Conservation (phyloP, 2,797 vertebrate genomes). For the Nothura maculosa region DNA sequence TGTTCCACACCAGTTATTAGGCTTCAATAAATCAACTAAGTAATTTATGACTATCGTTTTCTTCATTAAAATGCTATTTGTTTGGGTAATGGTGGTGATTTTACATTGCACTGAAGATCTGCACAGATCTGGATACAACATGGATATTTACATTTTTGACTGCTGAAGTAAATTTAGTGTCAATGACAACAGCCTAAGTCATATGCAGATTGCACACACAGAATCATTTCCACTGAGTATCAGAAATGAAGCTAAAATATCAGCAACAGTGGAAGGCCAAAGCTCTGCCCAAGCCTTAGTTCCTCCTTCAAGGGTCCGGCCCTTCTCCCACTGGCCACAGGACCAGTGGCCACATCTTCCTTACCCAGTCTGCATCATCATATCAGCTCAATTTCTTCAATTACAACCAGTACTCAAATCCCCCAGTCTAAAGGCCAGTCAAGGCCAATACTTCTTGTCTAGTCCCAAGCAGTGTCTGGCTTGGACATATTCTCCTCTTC, state of each 20-base stretch:
- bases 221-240: accelerated
- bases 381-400: neutral
- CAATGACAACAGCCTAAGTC: neutral
- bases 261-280: too few relatives aligned
- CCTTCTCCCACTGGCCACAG: too few relatives aligned
- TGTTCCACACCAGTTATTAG: neutral
- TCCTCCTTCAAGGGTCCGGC: too few relatives aligned
- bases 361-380: neutral
- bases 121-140: neutral
- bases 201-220: accelerated
- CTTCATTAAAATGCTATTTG: neutral
- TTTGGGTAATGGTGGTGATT: neutral
- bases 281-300: too few relatives aligned
- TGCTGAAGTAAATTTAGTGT: neutral
- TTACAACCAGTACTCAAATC: neutral
- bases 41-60: neutral
- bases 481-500: neutral
- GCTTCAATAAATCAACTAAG: neutral
- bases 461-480: neutral
- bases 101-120: neutral
- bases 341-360: neutral
- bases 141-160: neutral
- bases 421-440: neutral
- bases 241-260: neutral
- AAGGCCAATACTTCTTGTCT: neutral